Conservation (phyloP, 2,888 invertebrate species). For the Kuschelorhynchus macadamiae region DNA sequence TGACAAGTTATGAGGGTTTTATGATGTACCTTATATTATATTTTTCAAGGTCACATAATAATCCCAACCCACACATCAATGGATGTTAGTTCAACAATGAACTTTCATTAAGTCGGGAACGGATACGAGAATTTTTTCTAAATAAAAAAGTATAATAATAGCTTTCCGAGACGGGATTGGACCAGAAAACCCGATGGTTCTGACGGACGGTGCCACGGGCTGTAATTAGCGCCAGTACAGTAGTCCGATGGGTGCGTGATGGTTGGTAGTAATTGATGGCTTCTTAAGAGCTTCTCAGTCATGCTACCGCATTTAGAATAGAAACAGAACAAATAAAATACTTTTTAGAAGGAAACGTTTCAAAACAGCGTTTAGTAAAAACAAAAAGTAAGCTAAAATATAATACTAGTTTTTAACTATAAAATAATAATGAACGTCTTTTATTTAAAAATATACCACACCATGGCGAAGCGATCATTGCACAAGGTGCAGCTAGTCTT, state of each 20-base stretch:
- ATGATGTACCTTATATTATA: too few relatives aligned
- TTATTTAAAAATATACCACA: too few relatives aligned
- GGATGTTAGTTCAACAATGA: constrained; percentile 7
- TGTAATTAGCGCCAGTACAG: constrained; percentile 24
- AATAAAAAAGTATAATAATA: constrained; percentile 13
- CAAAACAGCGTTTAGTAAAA: too few relatives aligned
- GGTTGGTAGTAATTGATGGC: constrained; percentile 22
- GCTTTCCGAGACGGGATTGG: constrained; percentile 1
- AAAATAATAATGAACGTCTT: too few relatives aligned
- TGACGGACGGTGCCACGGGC: constrained; percentile 11
- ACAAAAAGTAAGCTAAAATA: too few relatives aligned
- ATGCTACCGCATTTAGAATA: constrained; percentile 29
- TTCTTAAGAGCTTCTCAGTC: constrained; percentile 18
- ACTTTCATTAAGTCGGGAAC: constrained; percentile 19
- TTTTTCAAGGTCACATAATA: not conserved
- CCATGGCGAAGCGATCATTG: too few relatives aligned
- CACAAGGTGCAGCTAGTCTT: too few relatives aligned
- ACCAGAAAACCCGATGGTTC: constrained; percentile 11
- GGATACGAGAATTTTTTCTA: constrained; percentile 15
- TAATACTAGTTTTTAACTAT: too few relatives aligned
- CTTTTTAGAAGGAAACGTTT: too few relatives aligned
- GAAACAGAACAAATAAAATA: too few relatives aligned
- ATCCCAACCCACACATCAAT: constrained; percentile 18
- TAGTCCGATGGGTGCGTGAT: constrained; percentile 34
- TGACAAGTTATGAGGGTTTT: too few relatives aligned